Base-by-base conservation (phyloP, 2,797 vertebrate species). In the Acanthurus lineatus region DNA sequence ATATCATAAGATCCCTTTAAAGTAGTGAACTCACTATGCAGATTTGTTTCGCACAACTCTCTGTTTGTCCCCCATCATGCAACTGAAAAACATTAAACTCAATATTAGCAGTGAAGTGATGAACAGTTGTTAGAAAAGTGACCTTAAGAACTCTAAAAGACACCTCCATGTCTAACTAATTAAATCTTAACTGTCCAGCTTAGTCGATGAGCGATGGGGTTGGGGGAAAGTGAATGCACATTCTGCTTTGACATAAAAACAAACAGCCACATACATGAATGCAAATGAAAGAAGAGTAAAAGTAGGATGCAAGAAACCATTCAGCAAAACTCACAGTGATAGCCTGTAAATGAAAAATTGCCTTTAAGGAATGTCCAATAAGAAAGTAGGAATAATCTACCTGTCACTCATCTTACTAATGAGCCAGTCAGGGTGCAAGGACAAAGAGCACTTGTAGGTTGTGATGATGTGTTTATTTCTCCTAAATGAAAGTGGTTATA, bases 211-310 rank as follows among this genome's bases (percentile, higher is more conserved):
- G 69, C n/a, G 22, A 65, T 61, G 14, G 63, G n/a, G 57, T 7
- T 35, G 32, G 38, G 62, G 65, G 20, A 14, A 9, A 11, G 44
- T 25, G 75, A 54, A n/a, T 76, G 85, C 65, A 87, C 89, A 87
- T 90, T 93, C 86, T 85, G 82, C 86, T 91, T 90, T 91, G 88
- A 86, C 91, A 93, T 91, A 88, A 88, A 93, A 90, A 92, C 81
- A 90, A 90, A 91, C 87, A 88, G 66, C 67, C 75, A 42, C 78
- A 77, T 81, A 88, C 85, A 86, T 89, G 1, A 35, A 91, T 93
- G 83, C 80, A 90, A 88, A 91, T 93, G 73, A 91, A 73, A 66
- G 72, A 47, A 79, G 81, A 79, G 82, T 72, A 83, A 81, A 87
- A 77, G 71, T 84, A 86, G 84, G 84, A 89, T 76, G 83, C 77